Base-by-base conservation (phyloP, 1,140 invertebrate genomes). In the Sitophilus oryzae region DNA sequence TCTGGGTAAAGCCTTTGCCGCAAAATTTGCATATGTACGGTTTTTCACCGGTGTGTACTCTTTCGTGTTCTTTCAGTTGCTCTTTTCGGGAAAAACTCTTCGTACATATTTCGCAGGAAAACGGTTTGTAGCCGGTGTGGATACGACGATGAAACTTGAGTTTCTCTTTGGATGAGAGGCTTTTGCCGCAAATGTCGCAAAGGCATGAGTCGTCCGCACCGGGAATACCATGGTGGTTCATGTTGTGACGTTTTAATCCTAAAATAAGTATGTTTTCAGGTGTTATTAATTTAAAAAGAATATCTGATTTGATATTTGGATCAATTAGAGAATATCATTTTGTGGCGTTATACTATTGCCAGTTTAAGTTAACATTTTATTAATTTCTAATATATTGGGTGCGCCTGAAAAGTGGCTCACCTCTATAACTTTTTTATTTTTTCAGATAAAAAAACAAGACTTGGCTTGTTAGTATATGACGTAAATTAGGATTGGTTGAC, bases 151-250 rank as follows among this genome's bases (percentile, higher is more conserved):
- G 84, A 63, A 84, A 82, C 66, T 84, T 86, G 42, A 88, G 72
- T 53, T 85, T 83, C 47, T 85, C 82, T 2, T 79, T 77, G 35
- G 77, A 81, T 16, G 81, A 81, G 35, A 94, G 81, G 47, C 84
- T 81, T 73, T 93, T 91, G 11, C 82, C 82, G 70, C 89, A 91
- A 22, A 88, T 81, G 61, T 83, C 80, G 70, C 84, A 86, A 0
- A 82, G 55, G 2, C 79, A 79, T 22, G 63, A 66, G 1, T 52
- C 44, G 18, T 67, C 60, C 11, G 51, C 54, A 1, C 64, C 67
- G 30, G 48, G 20, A 4, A 59, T 53, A 20, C 64, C 66, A 42
- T 71, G 69, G 20, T 67, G 63, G 25, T 62, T 66, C 20, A 62
- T 45, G 34, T 69, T 67, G 45, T 71, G 69, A 4, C 69, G 42